Evolutionary conservation across 92 coral and sea anemone species (phyloP), one percentile per base, ranked within the genome.

Genomic region (Porites rus): DNA sequence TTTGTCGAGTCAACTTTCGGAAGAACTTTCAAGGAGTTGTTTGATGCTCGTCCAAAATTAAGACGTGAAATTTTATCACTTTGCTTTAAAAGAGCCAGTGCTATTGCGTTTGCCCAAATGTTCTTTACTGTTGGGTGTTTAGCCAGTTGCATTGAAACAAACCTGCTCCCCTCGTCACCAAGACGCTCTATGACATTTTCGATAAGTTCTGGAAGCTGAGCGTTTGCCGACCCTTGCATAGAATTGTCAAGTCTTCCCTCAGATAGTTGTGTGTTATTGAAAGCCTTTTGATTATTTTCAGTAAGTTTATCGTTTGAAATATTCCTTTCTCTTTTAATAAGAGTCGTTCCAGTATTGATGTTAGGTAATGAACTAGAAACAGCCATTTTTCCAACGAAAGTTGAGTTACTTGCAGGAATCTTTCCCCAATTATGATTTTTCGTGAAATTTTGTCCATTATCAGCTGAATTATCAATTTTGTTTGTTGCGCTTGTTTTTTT

Each of bases 21-120:
- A 4, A 46, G 20, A 24, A 20, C 17, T 8, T 43, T 60, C 60
- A 68, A 25, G 16, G 69, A 59, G 60, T 59, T 21, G 21, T 9
- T 21, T 72, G 72, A 13, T 8, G 50, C 74, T 25, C 19, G 50
- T 11, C 7, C 62, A 8, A 25, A 24, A 51, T 74, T 80, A 14
- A 73, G 72, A 17, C 65, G 79, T 61, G 79, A 73, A 4, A 83
- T 62, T 74, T 74, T 65, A 64, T 19, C 18, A 51, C 87, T 74
- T 64, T 83, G 79, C 62, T 59, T 83, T 1, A 83, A 21, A 50
- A 83, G 87, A 1, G 87, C 87, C 20, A 46, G 64, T 2, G 87
- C 87, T 20, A 83, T 83, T 11, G 60, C 70, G 22, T 63, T 83
- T 64, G 87, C 87, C 87, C 87, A 83, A 14, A 73, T 43, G 50